A percentile compares a stretch with the other conserved stretches of the same genome.
Conservation (phyloP, 1,140 invertebrate genomes). For the Penaeus indicus region DNA sequence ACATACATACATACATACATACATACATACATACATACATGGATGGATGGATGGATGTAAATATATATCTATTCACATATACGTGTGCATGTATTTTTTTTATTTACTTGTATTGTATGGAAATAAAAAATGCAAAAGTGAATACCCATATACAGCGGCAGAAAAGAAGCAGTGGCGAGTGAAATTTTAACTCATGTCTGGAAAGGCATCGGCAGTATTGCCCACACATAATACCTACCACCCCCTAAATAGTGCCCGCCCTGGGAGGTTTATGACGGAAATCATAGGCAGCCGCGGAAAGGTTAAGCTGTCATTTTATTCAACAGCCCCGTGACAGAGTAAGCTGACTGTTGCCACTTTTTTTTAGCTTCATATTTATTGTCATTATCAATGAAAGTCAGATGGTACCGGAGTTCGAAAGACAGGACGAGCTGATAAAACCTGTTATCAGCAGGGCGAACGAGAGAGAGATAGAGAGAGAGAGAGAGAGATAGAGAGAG, state of each 20-base stretch:
- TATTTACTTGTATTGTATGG: background rate
- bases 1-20: background rate
- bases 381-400: no score
- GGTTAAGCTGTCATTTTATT: no score
- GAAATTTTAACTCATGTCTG: no score
- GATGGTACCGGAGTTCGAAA: background rate
- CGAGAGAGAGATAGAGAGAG: background rate
- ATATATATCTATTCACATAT: constrained; percentile 35
- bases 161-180: background rate
- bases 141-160: background rate
- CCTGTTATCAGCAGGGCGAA: background rate
- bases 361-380: no score
- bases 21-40: background rate
- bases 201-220: no score
- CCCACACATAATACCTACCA: no score
- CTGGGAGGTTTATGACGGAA: no score
- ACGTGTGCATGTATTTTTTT: background rate
- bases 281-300: no score
- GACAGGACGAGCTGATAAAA: background rate
- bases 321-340: no score
- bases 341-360: no score
- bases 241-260: no score
- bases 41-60: constrained; percentile 2
- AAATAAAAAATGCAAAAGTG: background rate
- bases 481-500: constrained; percentile 10